Base-by-base conservation (phyloP, 2,113 vertebrate species). In the Azemiops feae region DNA sequence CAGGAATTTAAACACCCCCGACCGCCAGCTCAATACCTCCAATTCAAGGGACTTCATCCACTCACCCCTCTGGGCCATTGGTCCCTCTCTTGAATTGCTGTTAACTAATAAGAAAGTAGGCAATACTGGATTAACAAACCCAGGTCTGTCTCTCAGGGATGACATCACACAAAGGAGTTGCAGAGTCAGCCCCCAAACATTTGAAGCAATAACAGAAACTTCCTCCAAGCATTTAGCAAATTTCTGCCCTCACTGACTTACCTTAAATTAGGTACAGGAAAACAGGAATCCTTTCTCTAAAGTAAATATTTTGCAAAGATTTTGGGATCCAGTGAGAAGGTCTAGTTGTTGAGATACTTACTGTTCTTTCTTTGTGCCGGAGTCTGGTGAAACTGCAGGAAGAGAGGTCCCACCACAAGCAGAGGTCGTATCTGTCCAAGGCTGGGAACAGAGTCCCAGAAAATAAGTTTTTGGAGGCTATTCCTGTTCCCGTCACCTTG, bases 11-110 rank as follows among this genome's bases (percentile, higher is more conserved):
- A 74, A 34, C 5, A 74, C 16, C 69, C n/a, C n/a, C 1, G 7
- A 18, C 64, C 5, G 0, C n/a, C 64, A 2, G 5, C 12, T 34
- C 30, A 69, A n/a, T 16, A 2, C 16, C n/a, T n/a, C 69, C n/a
- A 74, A 39, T 18, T 5, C n/a, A 74, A 74, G n/a, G 69, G 69
- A 39, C 60, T 64, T 64, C 64, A n/a, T 16, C 25, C 27, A 64
- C 1, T 0, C 57, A 53, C 4, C n/a, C 1, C 14, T 5, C 14
- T 2, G 2, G 69, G 12, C n/a, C n/a, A 20, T 39, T 39, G n/a
- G 69, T 39, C n/a, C 69, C 18, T 20, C 34, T 81, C 34, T 6
- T 81, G 69, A 81, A 20, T 0, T 39, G 18, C 69, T 81, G 69
- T 45, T 22, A 7, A 39, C 34, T 81, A 18, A 34, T 74, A 18